These are phyloP conservation scores for Falcunculus frontatus DNA, from an alignment of 2,113 vertebrate genomes.

Conservation along the genomic window DNA sequence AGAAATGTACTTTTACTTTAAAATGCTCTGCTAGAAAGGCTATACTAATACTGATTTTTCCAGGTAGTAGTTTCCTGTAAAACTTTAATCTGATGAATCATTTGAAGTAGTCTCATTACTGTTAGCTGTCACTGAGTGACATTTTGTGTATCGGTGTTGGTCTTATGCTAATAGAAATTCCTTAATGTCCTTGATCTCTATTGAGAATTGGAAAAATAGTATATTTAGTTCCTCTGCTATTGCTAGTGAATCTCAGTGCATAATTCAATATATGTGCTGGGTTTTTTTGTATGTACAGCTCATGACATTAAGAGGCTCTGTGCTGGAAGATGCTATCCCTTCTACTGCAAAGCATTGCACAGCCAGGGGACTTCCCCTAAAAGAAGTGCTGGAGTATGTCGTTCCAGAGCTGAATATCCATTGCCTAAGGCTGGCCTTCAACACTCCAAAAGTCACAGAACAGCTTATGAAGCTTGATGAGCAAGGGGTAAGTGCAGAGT, in stretches of 20 bases:
- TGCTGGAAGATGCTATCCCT: constrained; percentile 90
- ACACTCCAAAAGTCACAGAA: constrained; percentile 93
- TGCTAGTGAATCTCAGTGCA: background rate
- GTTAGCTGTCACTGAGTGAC: background rate
- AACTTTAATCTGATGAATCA: background rate
- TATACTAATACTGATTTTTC: background rate
- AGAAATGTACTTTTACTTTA: background rate
- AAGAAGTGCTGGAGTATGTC: constrained; percentile 91
- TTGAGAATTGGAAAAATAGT: background rate
- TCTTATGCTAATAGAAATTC: background rate
- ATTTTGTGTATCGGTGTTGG: background rate
- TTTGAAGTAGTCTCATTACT: background rate
- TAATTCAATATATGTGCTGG: background rate
- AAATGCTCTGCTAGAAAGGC: background rate
- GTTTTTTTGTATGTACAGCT: constrained; percentile 73
- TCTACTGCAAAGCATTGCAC: constrained; percentile 92
- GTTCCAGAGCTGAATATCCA: constrained; percentile 90
- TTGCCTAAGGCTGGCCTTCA: constrained; percentile 90
- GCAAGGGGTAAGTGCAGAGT: constrained; percentile 82
- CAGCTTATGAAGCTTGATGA: constrained; percentile 97
- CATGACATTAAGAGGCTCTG: constrained; percentile 87
- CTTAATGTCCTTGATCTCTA: background rate
- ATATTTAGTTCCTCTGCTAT: background rate
- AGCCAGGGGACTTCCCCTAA: constrained; percentile 86
- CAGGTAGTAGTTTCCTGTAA: background rate